These are phyloP conservation scores for Platycheirus albimanus DNA, from an alignment of 2,888 invertebrate genomes.

Conservation along the genomic window DNA sequence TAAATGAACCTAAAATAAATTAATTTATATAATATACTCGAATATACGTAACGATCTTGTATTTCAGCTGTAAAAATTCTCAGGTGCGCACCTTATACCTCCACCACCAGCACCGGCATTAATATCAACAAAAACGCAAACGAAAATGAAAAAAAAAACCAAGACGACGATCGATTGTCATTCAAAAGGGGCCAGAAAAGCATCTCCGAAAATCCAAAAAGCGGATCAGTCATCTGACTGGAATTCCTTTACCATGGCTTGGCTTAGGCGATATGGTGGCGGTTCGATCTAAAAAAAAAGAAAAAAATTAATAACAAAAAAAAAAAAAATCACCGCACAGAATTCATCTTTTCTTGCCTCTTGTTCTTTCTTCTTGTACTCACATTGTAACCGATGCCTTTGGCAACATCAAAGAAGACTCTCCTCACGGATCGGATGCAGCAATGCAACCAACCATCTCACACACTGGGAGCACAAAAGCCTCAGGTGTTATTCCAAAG, in stretches of 20 bases:
- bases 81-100: conserved; percentile 69
- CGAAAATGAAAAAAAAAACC: conserved; percentile 1
- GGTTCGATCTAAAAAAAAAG: conserved; percentile 51
- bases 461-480: conserved; percentile 65
- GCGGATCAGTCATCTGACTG: conserved; percentile 73
- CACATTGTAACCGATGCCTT: conserved; percentile 73
- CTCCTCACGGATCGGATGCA: conserved; percentile 62
- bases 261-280: too few relatives aligned
- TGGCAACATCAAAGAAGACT: conserved; percentile 65
- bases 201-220: conserved; percentile 69
- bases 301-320: conserved; percentile 23
- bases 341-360: conserved; percentile 33
- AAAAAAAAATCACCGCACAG: conserved; percentile 45
- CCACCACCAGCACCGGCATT: conserved; percentile 33
- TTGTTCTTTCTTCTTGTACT: conserved; percentile 48
- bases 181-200: conserved; percentile 60
- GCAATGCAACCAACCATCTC: conserved; percentile 59
- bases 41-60: conserved; percentile 44
- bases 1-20: too few relatives aligned
- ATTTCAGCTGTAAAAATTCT: conserved; percentile 66
- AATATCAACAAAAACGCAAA: not conserved
- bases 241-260: conserved; percentile 61
- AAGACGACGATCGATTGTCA: conserved; percentile 63
- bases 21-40: too few relatives aligned
- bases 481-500: conserved; percentile 74